Evolutionary conservation across 2,888 invertebrate species (phyloP), one percentile per base, ranked within the genome.

Genomic region (Megalurothrips usitatus): DNA sequence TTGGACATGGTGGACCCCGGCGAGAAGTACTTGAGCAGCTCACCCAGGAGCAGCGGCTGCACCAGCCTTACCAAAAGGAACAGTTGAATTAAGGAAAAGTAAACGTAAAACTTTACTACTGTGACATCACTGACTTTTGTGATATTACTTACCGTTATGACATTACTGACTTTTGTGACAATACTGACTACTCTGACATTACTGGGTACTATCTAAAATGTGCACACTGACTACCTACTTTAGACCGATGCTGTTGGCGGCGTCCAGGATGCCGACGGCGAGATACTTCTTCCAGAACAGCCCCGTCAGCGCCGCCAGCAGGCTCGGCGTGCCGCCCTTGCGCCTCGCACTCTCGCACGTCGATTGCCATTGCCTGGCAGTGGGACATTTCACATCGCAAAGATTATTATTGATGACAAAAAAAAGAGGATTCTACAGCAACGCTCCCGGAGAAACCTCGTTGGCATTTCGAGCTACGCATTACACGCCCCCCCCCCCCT

Each of bases 21-120:
- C 48, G 58, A 49, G 28, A 79, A 79, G 79, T 58, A 79, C 14
- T 90, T 89, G n/a, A 93, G 91, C 19, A 93, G 86, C 4, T 90
- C 90, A 82, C 92, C 92, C 6, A 93, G 87, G 83, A 92, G 92
- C 84, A 92, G 84, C 8, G 93, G 92, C 85, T 91, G 92, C 6
- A 90, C 87, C 83, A 92, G 87, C 85, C 93, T 47, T 82, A 82
- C 23, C 48, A 82, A 79, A 78, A 82, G 82, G 63, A 78, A 47
- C 58, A 19, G 17, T 52, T 43, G 6, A 4, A 80, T 26, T 11
- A 63, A 49, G 68, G 75, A 3, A 80, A 58, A 28, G n/a, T 19
- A 81, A 10, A 80, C 19, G n/a, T 3, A 28, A 43, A 43, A 43
- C 3, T 23, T 79, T 52, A n/a, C n/a, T n/a, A n/a, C n/a, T n/a